Evolutionary conservation across 2,888 invertebrate genomes (phyloP), one percentile per base, ranked within the genome.

Genomic region (Nymphalis urticae): DNA sequence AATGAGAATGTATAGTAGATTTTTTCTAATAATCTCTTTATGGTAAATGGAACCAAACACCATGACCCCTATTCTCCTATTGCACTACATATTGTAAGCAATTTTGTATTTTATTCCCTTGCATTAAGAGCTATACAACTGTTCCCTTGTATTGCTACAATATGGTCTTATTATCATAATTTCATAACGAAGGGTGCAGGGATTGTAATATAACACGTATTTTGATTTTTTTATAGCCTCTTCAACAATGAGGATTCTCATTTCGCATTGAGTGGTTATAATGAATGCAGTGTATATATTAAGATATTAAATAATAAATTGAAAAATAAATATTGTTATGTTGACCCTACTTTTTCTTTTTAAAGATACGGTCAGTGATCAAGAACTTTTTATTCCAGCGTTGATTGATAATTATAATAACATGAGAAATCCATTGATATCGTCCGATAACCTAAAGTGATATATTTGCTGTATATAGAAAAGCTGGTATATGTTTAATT

Each of bases 121-220:
- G 61, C 27, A 69, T 74, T 76, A 78, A 77, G 72, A 62, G 66
- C 62, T 68, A 71, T 61, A 53, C 24, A 64, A 64, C 68, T 53
- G 51, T 24, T 42, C 53, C 62, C 62, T 63, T 59, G 61, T 58
- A 66, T 65, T 64, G 60, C 69, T 69, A 70, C 67, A 72, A 65
- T 74, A 71, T 74, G 72, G 71, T 71, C 65, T 73, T 68, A 87
- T 89, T 89, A 88, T 79, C 88, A 90, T 91, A 91, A 90, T 90
- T 88, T 87, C 87, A 88, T 89, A 91, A 86, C 85, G 82, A 86
- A 84, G 88, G 89, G 87, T 77, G 86, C 79, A 80, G 81, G 80
- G 83, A 86, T 87, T 87, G 86, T 88, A 87, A 89, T 90, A 90
- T 79, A 79, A 86, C 85, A 83, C 75, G 74, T 87, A 86, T 87